A percentile compares a stretch with the other conserved stretches of the same genome.
Conservation (phyloP, 2,113 vertebrate genomes). For the Furnarius figulus region DNA sequence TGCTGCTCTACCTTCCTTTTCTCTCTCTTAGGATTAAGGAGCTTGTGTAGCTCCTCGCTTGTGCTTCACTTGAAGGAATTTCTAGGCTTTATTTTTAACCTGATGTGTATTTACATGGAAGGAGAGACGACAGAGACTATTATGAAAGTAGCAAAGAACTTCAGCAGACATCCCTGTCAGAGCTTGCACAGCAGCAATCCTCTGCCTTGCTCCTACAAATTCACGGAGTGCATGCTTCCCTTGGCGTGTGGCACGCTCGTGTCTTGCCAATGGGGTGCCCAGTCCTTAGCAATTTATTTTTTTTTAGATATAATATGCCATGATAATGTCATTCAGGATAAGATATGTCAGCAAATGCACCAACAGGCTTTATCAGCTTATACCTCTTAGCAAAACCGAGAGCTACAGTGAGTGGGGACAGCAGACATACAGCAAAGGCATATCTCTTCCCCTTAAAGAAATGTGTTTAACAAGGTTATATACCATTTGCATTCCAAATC, state of each 20-base stretch:
- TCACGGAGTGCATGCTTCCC: not conserved
- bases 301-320: constrained; percentile 31
- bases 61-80: not conserved
- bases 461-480: constrained; percentile 47
- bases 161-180: constrained; percentile 38
- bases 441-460: constrained; percentile 7
- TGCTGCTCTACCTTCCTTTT: not conserved
- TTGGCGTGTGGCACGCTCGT: not conserved
- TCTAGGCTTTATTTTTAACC: not conserved
- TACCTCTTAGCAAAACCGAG: constrained; percentile 25
- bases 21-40: not conserved
- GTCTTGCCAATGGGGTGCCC: constrained; percentile 42
- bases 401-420: not conserved
- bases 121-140: not conserved
- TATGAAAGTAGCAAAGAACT: constrained; percentile 19
- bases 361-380: constrained; percentile 9
- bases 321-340: constrained; percentile 18
- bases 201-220: not conserved
- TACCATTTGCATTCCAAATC: constrained; percentile 40
- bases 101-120: not conserved
- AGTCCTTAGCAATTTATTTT: not conserved
- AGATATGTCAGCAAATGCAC: constrained; percentile 25
- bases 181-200: not conserved
- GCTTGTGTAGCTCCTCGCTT: not conserved
- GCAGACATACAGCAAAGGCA: not conserved